These are phyloP conservation scores for Vimba vimba DNA, from an alignment of 2,113 vertebrate genomes.

Conservation along the genomic window DNA sequence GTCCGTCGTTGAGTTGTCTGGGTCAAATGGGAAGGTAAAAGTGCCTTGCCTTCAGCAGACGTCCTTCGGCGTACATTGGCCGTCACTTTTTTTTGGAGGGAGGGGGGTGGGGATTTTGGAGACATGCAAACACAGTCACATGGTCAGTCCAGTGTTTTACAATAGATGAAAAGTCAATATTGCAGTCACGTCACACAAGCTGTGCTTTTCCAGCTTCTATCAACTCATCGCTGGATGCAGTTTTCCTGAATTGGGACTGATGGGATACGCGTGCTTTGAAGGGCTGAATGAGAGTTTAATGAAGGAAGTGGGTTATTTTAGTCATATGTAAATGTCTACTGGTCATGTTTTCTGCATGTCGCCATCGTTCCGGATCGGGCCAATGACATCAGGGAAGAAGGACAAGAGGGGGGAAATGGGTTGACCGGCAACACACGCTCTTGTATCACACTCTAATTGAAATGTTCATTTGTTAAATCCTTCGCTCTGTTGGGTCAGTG, in stretches of 20 bases:
- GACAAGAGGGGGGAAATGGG: conserved; percentile 40
- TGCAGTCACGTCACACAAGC: conserved; percentile 67
- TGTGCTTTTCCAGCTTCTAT: conserved; percentile 60
- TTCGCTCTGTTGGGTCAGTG: conserved; percentile 56
- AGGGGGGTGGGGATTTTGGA: not conserved
- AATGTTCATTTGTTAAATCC: conserved; percentile 63
- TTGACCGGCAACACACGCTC: conserved; percentile 68
- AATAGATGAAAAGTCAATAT: conserved; percentile 61
- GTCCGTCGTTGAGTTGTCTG: conserved; percentile 26
- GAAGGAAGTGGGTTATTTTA: conserved; percentile 46
- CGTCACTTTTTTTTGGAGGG: conserved; percentile 1
- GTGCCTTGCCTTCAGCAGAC: conserved; percentile 62
- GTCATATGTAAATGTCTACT: conserved; percentile 22
- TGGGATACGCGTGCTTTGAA: conserved; percentile 18
- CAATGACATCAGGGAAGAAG: conserved; percentile 63
- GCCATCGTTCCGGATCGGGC: conserved; percentile 58
- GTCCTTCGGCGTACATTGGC: conserved; percentile 52
- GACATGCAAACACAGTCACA: conserved; percentile 60
- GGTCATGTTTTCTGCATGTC: conserved; percentile 7
- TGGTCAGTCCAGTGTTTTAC: conserved; percentile 74
- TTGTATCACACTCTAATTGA: conserved; percentile 64
- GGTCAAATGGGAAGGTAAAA: conserved; percentile 31
- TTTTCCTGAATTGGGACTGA: conserved; percentile 41
- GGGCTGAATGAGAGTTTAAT: conserved; percentile 56
- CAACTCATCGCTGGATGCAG: conserved; percentile 37